Conservation (phyloP, 2,888 invertebrate genomes). For the Acholoe squamosa region DNA sequence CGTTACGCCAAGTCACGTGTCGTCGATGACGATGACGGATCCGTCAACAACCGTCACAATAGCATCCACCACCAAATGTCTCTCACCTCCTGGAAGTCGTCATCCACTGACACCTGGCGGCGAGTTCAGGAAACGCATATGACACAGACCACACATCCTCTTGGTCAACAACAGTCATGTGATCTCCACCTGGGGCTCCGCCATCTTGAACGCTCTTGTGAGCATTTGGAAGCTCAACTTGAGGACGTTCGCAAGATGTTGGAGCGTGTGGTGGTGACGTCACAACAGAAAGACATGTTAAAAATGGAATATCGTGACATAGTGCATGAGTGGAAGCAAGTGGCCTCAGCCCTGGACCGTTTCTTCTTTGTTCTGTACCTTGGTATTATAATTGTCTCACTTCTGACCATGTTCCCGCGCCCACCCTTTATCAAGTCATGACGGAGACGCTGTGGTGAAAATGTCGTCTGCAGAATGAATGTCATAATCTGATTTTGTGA, state of each 20-base stretch:
- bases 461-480: no score
- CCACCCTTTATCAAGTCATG: slow-evolving; percentile 33
- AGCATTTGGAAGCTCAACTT: slow-evolving; percentile 5
- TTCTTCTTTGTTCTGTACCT: slow-evolving; percentile 38
- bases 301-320: neutral
- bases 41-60: neutral
- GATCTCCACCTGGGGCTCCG: slow-evolving; percentile 16
- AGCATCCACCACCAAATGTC: neutral
- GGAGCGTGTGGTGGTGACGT: neutral
- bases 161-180: neutral
- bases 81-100: neutral
- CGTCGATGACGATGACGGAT: slow-evolving; percentile 14
- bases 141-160: slow-evolving; percentile 3
- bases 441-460: neutral
- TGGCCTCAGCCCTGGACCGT: slow-evolving; percentile 11
- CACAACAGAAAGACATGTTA: neutral
- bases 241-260: slow-evolving; percentile 6
- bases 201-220: neutral
- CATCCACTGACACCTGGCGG: slow-evolving; percentile 28
- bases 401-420: slow-evolving; percentile 31
- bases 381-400: slow-evolving; percentile 16
- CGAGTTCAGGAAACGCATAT: neutral
- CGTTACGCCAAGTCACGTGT: slow-evolving; percentile 12
- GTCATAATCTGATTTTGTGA: no score
- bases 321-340: slow-evolving; percentile 18